A percentile compares a stretch with the other conserved stretches of the same genome.
Conservation (phyloP, 2,888 invertebrate species). For the Cephus sareptanus region DNA sequence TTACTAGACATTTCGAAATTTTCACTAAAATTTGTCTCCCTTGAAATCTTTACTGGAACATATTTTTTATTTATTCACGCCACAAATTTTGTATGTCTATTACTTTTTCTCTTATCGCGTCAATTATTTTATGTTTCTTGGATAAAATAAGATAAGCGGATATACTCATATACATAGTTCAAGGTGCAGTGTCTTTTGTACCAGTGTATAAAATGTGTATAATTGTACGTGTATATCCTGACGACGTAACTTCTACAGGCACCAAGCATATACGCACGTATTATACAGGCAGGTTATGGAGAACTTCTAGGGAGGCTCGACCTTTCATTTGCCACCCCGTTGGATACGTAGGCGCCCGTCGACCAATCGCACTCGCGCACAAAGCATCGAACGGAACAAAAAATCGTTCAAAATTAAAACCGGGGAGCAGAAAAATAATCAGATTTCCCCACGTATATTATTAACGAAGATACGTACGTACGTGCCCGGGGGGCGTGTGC, state of each 20-base stretch:
- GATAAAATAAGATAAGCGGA: no score
- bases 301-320: not conserved
- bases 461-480: slow-evolving; percentile 53
- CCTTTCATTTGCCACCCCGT: slow-evolving; percentile 30
- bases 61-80: no score
- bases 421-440: slow-evolving; percentile 61
- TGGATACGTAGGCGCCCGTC: slow-evolving; percentile 29
- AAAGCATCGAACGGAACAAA: slow-evolving; percentile 28
- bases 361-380: slow-evolving; percentile 50
- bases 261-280: not conserved
- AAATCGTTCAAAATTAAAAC: slow-evolving; percentile 61
- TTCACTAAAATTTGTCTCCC: slow-evolving; percentile 67
- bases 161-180: no score
- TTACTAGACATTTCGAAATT: slow-evolving; percentile 36
- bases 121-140: no score
- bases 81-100: no score
- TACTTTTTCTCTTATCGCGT: no score
- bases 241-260: not conserved
- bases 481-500: slow-evolving; percentile 21
- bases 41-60: slow-evolving; percentile 49
- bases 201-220: no score
- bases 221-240: no score
- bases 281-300: slow-evolving; percentile 1
- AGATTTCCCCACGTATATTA: slow-evolving; percentile 63
- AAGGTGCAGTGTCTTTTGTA: no score